Evolutionary conservation across 2,113 vertebrate species (phyloP).

Genomic region (Cichladusa arquata): DNA sequence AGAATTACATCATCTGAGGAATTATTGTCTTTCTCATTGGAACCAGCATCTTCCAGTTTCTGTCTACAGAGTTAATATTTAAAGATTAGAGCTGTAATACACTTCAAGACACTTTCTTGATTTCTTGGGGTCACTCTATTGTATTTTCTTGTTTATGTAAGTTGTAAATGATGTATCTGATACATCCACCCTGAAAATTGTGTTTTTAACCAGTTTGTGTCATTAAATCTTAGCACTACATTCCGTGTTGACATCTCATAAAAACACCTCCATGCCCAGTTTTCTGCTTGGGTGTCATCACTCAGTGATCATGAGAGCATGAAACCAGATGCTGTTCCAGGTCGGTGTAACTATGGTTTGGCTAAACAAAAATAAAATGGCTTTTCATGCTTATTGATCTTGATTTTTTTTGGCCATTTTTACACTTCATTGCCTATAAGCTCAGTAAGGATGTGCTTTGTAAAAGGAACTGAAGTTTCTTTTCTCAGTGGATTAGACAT

Average conservation of each 20-base stretch:
- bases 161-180: background rate
- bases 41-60: background rate
- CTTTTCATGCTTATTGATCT: conserved; percentile 69
- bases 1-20: background rate
- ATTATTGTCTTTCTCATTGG: background rate
- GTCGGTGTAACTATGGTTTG: conserved; percentile 20
- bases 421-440: conserved; percentile 50
- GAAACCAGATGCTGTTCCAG: conserved; percentile 53
- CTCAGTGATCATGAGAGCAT: conserved; percentile 48
- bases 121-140: background rate
- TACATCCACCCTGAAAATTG: background rate
- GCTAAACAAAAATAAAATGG: conserved; percentile 71
- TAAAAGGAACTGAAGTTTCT: conserved; percentile 65
- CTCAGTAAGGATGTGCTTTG: conserved; percentile 52
- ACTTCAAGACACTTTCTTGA: background rate
- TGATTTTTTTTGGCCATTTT: conserved; percentile 54
- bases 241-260: conserved; percentile 1
- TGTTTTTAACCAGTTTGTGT: background rate
- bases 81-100: background rate
- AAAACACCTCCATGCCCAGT: conserved; percentile 11
- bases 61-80: background rate
- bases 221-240: background rate
- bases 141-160: background rate
- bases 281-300: conserved; percentile 62
- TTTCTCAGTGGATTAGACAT: conserved; percentile 50